Percentiles rank a stretch among this genome's conserved stretches.
These are phyloP conservation scores for Drosophila busckii DNA, from an alignment of 1,140 invertebrate species.

Conservation along the genomic window DNA sequence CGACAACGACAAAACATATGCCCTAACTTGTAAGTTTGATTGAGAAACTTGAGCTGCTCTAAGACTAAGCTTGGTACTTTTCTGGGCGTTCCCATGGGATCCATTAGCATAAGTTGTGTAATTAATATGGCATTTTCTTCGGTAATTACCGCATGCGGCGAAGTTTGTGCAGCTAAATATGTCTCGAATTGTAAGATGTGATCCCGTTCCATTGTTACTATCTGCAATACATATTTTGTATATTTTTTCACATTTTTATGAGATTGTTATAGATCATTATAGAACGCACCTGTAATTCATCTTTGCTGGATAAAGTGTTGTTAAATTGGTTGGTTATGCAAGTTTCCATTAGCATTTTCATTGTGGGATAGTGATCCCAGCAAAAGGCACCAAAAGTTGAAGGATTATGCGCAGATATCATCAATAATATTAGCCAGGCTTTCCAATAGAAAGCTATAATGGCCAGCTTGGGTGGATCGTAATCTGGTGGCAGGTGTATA, in stretches of 20 bases:
- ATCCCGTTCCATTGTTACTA: slow-evolving; percentile 87
- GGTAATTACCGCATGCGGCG: slow-evolving; percentile 88
- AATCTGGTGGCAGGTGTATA: slow-evolving; percentile 90
- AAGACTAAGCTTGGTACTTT: slow-evolving; percentile 88
- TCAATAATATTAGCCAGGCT: slow-evolving; percentile 93
- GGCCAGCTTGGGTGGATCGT: slow-evolving; percentile 92
- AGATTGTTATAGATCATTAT: slow-evolving; percentile 23
- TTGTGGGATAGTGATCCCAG: slow-evolving; percentile 95
- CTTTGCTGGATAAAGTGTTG: slow-evolving; percentile 50
- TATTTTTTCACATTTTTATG: neutral
- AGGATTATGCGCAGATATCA: slow-evolving; percentile 95
- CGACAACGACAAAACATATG: slow-evolving; percentile 93
- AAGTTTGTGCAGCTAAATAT: slow-evolving; percentile 93
- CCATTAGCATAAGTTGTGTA: slow-evolving; percentile 89
- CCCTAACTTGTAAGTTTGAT: slow-evolving; percentile 89
- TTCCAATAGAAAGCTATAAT: slow-evolving; percentile 97
- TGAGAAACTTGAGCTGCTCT: slow-evolving; percentile 90
- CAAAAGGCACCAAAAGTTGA: slow-evolving; percentile 89
- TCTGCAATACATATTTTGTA: slow-evolving; percentile 79
- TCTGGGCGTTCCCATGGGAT: slow-evolving; percentile 89
- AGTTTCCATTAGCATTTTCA: slow-evolving; percentile 96
- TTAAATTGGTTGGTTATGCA: slow-evolving; percentile 91
- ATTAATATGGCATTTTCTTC: slow-evolving; percentile 93
- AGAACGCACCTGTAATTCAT: slow-evolving; percentile 64
- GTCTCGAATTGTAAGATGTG: slow-evolving; percentile 95